A percentile compares a stretch with the other conserved stretches of the same genome.
These are phyloP conservation scores for Osmerus mordax DNA, from an alignment of 2,113 vertebrate species.

Conservation along the genomic window DNA sequence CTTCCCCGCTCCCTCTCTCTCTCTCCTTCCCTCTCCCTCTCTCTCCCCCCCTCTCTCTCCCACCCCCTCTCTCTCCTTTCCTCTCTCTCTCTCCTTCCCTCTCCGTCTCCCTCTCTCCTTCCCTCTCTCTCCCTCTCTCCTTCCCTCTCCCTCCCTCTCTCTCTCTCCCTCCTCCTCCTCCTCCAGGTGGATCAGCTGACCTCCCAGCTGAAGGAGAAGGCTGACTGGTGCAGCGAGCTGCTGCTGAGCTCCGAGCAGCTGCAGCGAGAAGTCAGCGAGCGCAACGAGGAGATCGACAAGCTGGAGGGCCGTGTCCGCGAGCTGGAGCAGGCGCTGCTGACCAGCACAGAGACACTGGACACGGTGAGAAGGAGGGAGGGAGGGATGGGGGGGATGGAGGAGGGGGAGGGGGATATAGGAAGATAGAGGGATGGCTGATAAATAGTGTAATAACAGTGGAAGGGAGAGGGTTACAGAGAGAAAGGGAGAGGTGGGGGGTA, in stretches of 20 bases:
- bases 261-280: conserved; percentile 85
- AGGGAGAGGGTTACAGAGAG: neutral
- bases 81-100: neutral
- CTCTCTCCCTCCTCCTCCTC: neutral
- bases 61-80: neutral
- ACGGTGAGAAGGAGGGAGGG: conserved; percentile 70
- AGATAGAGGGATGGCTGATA: conserved; percentile 6
- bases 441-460: neutral
- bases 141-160: too few relatives aligned
- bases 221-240: conserved; percentile 94
- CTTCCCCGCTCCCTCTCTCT: too few relatives aligned
- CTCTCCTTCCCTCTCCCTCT: neutral
- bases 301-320: conserved; percentile 85
- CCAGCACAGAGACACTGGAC: conserved; percentile 78
- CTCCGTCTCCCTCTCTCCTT: neutral
- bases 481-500: neutral
- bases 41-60: neutral
- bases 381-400: neutral
- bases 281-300: conserved; percentile 92
- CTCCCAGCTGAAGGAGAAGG: conserved; percentile 89
- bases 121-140: neutral
- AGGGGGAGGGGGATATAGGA: conserved; percentile 13
- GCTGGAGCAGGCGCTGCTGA: conserved; percentile 87
- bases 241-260: conserved; percentile 88
- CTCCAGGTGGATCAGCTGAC: conserved; percentile 87